Evolutionary conservation across 2,797 vertebrate genomes (phyloP), one percentile per base, ranked within the genome.

Genomic region (Agapornis canus): DNA sequence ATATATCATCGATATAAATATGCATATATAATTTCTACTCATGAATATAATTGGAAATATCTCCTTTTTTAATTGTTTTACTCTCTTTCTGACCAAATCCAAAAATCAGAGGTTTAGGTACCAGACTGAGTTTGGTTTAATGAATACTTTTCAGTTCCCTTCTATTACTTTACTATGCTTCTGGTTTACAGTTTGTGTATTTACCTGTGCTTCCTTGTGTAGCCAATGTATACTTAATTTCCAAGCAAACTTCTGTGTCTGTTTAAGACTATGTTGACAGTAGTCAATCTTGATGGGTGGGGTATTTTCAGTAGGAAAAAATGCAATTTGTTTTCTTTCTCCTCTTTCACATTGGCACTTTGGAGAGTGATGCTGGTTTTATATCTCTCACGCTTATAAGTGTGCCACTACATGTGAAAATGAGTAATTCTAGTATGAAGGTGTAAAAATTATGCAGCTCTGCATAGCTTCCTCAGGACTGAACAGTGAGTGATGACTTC

Each of bases 401-500:
- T 49, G 23, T 45, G 10, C 6, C 13, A 45, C 22, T 43, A 19
- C 22, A 13, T 45, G n/a, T 6, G 12, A 84, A 75, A 90, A 10
- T 57, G 39, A 86, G 27, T 15, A 86, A 79, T 69, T 79, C 45
- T 22, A 16, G 5, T 17, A 48, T 6, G 12, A 49, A 87, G 69
- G 18, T 39, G 29, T 86, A 63, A 86, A 61, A 52, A 54, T 63
- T 56, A 59, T 54, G 25, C 42, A 51, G 37, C 17, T 76, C 54
- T 21, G 19, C 61, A 37, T 2, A 42, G 17, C 14, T 89, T 95
- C 21, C 37, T 87, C 57, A 61, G 77, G 43, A 82, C 31, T 45
- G 77, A 90, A 76, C 31, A 52, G 40, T 57, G 52, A 92, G 31
- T 65, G 70, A 88, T 90, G 82, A 65, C 69, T 94, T 92, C 57